A percentile compares a stretch with the other conserved stretches of the same genome.
Evolutionary conservation across 2,113 vertebrate species (phyloP).

Genomic region (Oxygymnocypris stewartii): DNA sequence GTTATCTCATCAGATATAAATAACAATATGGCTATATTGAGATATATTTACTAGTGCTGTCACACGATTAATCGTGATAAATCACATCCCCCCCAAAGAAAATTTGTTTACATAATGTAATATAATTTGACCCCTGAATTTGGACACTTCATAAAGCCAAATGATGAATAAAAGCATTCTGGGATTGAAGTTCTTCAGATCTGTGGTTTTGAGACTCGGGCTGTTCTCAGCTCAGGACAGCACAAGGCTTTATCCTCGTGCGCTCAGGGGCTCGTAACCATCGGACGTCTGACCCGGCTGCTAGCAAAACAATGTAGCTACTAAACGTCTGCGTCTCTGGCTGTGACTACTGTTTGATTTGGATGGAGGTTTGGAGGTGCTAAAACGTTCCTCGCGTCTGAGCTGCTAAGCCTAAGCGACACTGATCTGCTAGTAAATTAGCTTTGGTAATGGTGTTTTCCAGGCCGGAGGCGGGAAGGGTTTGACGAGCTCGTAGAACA

Average conservation of each 20-base stretch:
- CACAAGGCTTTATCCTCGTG: not conserved
- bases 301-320: slow-evolving; percentile 58
- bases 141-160: not conserved
- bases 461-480: not conserved
- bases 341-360: slow-evolving; percentile 63
- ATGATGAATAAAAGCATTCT: not conserved
- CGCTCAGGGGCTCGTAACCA: slow-evolving; percentile 37
- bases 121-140: not conserved
- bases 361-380: slow-evolving; percentile 51
- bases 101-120: too few species aligned
- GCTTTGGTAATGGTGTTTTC: slow-evolving; percentile 36
- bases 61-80: too few species aligned
- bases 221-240: not conserved
- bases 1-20: too few species aligned
- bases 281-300: slow-evolving; percentile 59
- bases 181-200: not conserved
- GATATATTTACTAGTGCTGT: too few species aligned
- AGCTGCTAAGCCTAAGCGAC: slow-evolving; percentile 45
- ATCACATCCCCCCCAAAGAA: too few species aligned
- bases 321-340: slow-evolving; percentile 48
- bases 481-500: not conserved
- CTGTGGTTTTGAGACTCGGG: not conserved
- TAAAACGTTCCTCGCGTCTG: slow-evolving; percentile 47
- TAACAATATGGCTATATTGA: too few species aligned
- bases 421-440: slow-evolving; percentile 23